Conservation (phyloP, 2,888 invertebrate species). For the Malthinus flaveolus region DNA sequence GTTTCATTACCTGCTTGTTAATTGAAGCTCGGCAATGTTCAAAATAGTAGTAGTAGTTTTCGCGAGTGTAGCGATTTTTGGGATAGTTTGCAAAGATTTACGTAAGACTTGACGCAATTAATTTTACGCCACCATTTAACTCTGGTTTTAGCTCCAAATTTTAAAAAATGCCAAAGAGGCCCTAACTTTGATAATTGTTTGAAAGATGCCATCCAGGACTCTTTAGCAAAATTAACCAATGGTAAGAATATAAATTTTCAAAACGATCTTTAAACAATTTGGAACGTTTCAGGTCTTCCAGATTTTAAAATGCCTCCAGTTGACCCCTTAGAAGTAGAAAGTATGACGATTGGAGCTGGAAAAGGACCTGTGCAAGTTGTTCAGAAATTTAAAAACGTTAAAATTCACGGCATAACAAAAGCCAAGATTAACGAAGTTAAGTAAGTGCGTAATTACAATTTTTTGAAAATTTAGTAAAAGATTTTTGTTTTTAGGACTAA, state of each 20-base stretch:
- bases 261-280: neutral
- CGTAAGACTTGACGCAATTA: too few relatives aligned
- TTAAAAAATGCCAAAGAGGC: conserved; percentile 60
- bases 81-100: too few relatives aligned
- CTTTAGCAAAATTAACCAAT: conserved; percentile 45
- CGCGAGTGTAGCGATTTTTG: too few relatives aligned
- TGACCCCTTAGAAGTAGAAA: conserved; percentile 53
- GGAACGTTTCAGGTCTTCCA: conserved; percentile 58
- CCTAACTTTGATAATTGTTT: conserved; percentile 62
- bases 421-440: conserved; percentile 60
- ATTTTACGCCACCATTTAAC: too few relatives aligned
- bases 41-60: too few relatives aligned
- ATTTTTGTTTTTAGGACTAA: neutral
- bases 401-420: conserved; percentile 64
- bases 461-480: neutral
- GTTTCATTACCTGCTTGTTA: too few relatives aligned
- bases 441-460: conserved; percentile 48
- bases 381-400: conserved; percentile 69
- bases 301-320: conserved; percentile 62
- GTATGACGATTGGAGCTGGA: conserved; percentile 55
- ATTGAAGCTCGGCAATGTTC: too few relatives aligned
- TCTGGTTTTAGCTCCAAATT: conserved; percentile 41
- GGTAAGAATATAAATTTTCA: neutral
- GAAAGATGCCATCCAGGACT: conserved; percentile 60
- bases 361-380: conserved; percentile 65